Base-by-base conservation (phyloP, 2,113 vertebrate genomes). In the Pygoscelis adeliae region DNA sequence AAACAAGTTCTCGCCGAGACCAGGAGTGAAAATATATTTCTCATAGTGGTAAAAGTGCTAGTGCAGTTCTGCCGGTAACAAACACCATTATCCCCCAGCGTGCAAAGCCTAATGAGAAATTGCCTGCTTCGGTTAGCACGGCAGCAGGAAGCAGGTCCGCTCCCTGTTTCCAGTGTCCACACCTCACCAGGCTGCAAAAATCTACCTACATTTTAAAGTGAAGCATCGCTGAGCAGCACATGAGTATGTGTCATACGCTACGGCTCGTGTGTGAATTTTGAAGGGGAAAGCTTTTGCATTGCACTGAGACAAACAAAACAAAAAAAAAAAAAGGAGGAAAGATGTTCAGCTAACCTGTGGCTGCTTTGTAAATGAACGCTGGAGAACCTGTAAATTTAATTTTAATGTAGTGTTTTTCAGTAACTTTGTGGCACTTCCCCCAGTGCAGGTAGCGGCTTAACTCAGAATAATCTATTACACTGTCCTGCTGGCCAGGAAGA, bases 21-120 rank as follows among this genome's bases (percentile, higher is more conserved):
- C 30, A 46, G 42, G 52, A 88, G 56, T 66, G 34, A 80, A 67
- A 94, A 67, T 17, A 21, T 17, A 47, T 95, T 71, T 87, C 67
- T 93, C 62, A 44, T 26, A 20, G 10, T 4, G n/a, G 82, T 78
- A 84, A 91, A 94, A 86, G 89, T 66, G 79, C 83, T 25, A 49
- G 34, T 63, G 90, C 89, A 42, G 94, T 95, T 97, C 93, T 95
- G 80, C 96, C 91, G 34, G 96, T 25, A 52, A 19, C 83, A 70
- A 53, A 66, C 62, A 47, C 91, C 61, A 5, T 44, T 15, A 6
- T 25, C 77, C 83, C 93, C 74, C 76, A 13, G 47, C 20, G 71
- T 32, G 73, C 92, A 47, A 27, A 52, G 81, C 36, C 44, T 30
- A 56, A 46, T 83, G 94, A 93, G 92, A 91, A 94, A 38, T 61